These are phyloP conservation scores for Vombatus ursinus DNA, from an alignment of 2,113 vertebrate genomes.

Conservation along the genomic window DNA sequence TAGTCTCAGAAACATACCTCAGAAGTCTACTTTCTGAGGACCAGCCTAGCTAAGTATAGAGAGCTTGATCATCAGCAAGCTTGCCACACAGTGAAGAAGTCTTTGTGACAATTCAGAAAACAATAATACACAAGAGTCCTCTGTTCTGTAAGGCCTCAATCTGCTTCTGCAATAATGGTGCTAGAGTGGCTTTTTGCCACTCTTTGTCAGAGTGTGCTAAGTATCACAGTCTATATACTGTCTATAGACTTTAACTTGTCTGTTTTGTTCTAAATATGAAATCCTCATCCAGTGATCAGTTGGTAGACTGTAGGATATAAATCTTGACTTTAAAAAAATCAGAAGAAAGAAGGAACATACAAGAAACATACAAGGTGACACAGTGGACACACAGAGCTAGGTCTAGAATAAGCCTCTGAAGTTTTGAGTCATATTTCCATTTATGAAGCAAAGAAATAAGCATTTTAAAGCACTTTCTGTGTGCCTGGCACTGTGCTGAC, in stretches of 20 bases:
- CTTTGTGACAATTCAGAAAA: background rate
- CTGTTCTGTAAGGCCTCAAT: background rate
- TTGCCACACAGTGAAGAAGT: background rate
- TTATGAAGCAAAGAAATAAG: background rate
- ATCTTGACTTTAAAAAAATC: background rate
- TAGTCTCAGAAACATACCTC: background rate
- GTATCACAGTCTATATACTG: background rate
- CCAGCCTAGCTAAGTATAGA: background rate
- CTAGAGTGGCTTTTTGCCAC: background rate
- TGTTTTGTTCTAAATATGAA: background rate
- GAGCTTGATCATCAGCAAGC: background rate
- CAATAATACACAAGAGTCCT: background rate
- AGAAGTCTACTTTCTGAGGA: background rate
- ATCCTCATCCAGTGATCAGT: background rate
- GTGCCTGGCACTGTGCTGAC: background rate
- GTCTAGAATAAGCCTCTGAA: no score
- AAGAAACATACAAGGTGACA: no score
- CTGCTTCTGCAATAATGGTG: background rate
- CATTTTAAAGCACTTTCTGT: background rate
- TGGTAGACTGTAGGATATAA: background rate
- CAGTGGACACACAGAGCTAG: no score
- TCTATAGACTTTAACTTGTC: background rate
- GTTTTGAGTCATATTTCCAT: background rate
- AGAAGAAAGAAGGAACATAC: no score
- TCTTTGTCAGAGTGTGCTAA: background rate